A percentile compares a stretch with the other conserved stretches of the same genome.
phyloP scores from a whole-genome alignment of 2,113 vertebrate species.

The Urocynchramus pylzowi region DNA sequence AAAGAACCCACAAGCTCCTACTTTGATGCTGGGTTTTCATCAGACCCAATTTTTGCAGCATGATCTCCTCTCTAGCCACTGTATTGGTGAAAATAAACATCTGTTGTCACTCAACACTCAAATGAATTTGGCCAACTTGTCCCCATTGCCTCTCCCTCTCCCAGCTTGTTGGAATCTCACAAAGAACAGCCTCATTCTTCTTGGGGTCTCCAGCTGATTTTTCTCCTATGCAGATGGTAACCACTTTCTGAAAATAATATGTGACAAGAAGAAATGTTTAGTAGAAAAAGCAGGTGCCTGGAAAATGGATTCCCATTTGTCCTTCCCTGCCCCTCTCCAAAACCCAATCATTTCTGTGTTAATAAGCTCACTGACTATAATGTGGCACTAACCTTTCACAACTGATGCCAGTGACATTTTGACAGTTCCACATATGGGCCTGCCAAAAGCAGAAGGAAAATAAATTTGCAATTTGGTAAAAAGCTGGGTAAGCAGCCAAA shows the following conservation, averaged over 20 bases:
- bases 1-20: not conserved
- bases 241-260: not conserved
- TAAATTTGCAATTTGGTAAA: slow-evolving; percentile 56
- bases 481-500: slow-evolving; percentile 59
- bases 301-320: slow-evolving; percentile 28
- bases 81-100: not conserved
- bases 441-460: slow-evolving; percentile 58
- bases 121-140: not conserved
- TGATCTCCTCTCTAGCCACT: not conserved
- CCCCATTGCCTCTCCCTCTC: not conserved
- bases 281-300: not conserved
- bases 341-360: slow-evolving; percentile 46
- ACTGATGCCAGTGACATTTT: slow-evolving; percentile 57
- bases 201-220: not conserved
- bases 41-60: not conserved
- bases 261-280: not conserved
- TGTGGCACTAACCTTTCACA: slow-evolving; percentile 33
- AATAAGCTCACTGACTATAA: slow-evolving; percentile 25
- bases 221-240: not conserved
- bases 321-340: slow-evolving; percentile 2
- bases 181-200: not conserved
- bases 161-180: not conserved
- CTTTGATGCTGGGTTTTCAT: not conserved
- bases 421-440: slow-evolving; percentile 50
- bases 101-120: not conserved